These are phyloP conservation scores for Gonioctena quinquepunctata DNA, from an alignment of 1,140 invertebrate species.

Conservation along the genomic window DNA sequence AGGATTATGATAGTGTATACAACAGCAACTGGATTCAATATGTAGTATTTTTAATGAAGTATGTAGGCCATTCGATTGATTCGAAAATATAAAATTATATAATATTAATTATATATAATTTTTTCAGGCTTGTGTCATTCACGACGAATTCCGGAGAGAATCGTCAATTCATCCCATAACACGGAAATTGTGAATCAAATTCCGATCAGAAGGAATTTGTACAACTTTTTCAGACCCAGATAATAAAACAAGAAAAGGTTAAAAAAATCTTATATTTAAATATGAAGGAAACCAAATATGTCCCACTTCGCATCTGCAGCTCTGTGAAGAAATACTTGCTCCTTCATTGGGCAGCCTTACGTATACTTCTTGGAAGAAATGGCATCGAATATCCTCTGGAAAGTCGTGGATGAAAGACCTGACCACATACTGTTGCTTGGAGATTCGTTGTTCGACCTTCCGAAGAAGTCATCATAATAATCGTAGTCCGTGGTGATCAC, in stretches of 20 bases:
- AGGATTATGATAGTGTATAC: too few relatives aligned
- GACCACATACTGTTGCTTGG: slow-evolving; percentile 45
- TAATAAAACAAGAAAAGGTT: neutral
- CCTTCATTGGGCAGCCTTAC: neutral
- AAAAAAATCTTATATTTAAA: neutral
- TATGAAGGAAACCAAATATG: neutral
- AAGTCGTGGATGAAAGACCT: slow-evolving; percentile 47
- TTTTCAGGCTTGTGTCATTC: too few relatives aligned
- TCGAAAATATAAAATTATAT: too few relatives aligned
- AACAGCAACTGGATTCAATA: too few relatives aligned
- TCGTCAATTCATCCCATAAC: too few relatives aligned
- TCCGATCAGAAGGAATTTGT: too few relatives aligned
- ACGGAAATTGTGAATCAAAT: too few relatives aligned
- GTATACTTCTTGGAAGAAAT: slow-evolving; percentile 54
- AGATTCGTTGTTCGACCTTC: slow-evolving; percentile 42
- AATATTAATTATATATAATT: too few relatives aligned
- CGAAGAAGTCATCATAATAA: slow-evolving; percentile 64
- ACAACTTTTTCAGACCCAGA: too few relatives aligned
- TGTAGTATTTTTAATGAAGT: too few relatives aligned
- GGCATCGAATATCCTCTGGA: slow-evolving; percentile 53
- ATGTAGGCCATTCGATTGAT: too few relatives aligned
- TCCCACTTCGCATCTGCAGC: neutral
- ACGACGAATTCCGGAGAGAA: too few relatives aligned
- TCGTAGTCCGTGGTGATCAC: slow-evolving; percentile 75
- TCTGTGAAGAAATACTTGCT: neutral